Conservation (phyloP, 2,888 invertebrate genomes). For the Brassicogethes aeneus region DNA sequence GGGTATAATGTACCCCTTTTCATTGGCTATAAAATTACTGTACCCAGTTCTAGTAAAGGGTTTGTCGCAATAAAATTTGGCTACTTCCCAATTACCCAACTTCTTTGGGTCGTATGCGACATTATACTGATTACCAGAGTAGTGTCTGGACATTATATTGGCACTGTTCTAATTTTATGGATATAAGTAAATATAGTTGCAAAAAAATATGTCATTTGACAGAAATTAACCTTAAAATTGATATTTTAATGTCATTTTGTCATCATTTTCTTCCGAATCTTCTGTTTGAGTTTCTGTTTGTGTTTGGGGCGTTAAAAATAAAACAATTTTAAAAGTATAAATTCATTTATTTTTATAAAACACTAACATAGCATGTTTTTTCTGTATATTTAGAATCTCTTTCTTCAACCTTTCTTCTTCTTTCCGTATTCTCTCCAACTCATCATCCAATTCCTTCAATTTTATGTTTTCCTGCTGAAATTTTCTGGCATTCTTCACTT, state of each 20-base stretch:
- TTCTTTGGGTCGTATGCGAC: background rate
- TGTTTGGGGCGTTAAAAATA: too few relatives aligned
- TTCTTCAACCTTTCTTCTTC: constrained; percentile 44
- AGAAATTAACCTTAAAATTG: too few relatives aligned
- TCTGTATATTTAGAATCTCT: constrained; percentile 48
- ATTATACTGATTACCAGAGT: background rate
- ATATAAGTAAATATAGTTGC: too few relatives aligned
- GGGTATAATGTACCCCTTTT: background rate
- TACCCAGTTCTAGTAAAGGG: background rate
- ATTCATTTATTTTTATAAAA: too few relatives aligned
- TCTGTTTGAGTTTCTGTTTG: too few relatives aligned
- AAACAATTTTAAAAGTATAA: too few relatives aligned
- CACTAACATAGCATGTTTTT: constrained; percentile 26
- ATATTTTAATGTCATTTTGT: too few relatives aligned
- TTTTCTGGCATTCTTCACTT: constrained; percentile 35
- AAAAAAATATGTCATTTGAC: too few relatives aligned
- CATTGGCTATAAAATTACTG: background rate
- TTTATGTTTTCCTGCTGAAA: constrained; percentile 38
- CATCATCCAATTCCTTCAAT: constrained; percentile 36
- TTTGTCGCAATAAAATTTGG: background rate
- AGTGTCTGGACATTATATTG: background rate
- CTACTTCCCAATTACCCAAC: background rate
- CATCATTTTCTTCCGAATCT: too few relatives aligned
- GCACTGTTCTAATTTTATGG: too few relatives aligned
- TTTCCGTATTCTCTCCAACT: constrained; percentile 32